Conservation (phyloP, 2,888 invertebrate genomes). For the Uropetala carovei region DNA sequence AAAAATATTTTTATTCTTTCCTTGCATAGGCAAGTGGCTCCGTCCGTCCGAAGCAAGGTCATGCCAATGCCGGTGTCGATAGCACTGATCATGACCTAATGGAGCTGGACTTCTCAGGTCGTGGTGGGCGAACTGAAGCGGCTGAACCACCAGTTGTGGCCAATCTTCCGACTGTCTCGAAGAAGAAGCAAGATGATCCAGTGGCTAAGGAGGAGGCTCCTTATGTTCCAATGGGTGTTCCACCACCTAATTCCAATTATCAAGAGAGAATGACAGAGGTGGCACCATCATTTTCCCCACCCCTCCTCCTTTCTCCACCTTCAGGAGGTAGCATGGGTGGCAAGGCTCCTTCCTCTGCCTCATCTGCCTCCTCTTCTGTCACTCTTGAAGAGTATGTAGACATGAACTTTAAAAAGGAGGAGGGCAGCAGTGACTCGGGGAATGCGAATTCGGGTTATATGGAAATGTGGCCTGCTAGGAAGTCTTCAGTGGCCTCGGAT, state of each 20-base stretch:
- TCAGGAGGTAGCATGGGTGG: slow-evolving; percentile 67
- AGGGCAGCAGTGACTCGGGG: slow-evolving; percentile 66
- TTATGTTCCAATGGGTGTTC: slow-evolving; percentile 65
- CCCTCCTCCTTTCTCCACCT: slow-evolving; percentile 65
- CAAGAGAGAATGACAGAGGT: slow-evolving; percentile 67
- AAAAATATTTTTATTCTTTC: neutral
- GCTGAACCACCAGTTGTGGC: slow-evolving; percentile 54
- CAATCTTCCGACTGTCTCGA: slow-evolving; percentile 67
- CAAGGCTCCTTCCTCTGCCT: slow-evolving; percentile 55
- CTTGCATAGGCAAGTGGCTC: neutral
- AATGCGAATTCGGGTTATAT: slow-evolving; percentile 77
- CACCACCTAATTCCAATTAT: slow-evolving; percentile 63
- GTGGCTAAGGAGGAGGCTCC: slow-evolving; percentile 66
- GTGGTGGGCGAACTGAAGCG: slow-evolving; percentile 71
- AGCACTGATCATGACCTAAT: slow-evolving; percentile 81
- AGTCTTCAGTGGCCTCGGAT: slow-evolving; percentile 65
- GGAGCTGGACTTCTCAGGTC: slow-evolving; percentile 85
- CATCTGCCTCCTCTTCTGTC: slow-evolving; percentile 52
- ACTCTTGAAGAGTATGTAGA: slow-evolving; percentile 76
- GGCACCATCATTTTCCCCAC: slow-evolving; percentile 67
- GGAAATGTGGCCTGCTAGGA: slow-evolving; percentile 79
- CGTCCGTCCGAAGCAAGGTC: neutral
- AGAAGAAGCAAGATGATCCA: slow-evolving; percentile 60
- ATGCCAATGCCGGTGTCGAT: neutral
- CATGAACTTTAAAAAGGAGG: slow-evolving; percentile 74